Base-by-base conservation (phyloP, 2,888 invertebrate genomes). In the Cerastis rubricosa region DNA sequence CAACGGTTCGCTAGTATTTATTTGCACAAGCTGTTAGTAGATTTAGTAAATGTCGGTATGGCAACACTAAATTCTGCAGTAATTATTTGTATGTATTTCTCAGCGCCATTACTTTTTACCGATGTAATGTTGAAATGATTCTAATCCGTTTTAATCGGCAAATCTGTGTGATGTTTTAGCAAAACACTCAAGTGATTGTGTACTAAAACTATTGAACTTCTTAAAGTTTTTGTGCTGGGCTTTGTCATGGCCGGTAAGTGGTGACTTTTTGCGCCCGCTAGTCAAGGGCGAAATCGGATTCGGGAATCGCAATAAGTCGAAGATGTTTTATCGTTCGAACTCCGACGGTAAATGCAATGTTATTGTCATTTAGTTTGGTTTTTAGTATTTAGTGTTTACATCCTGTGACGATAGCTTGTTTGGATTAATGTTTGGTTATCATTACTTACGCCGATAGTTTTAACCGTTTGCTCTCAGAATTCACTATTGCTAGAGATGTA, bases 201-300 rank as follows among this genome's bases (percentile, higher is more conserved):
- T 94, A 92, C 89, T 94, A 94, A 95, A 95, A 97, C 95, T 96
- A 94, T 96, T 87, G 93, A 95, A 96, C 95, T 96, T 95, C 94
- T 93, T 94, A 95, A 94, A 96, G 95, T 96, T 96, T 94, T 96
- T 95, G 96, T 96, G 96, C 96, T 96, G 96, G 96, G 96, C 95
- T 97, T 97, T 98, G 98, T 97, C 97, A 98, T 98, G 98, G 98
- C 98, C 98, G 98, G 98, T 98, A 98, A 98, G 98, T 98, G 97
- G 96, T 96, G 96, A 96, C 96, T 97, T 97, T 96, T 96, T 94
- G 95, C 95, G 95, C 95, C 95, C 95, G 95, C 93, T 95, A 95
- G 94, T 96, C 96, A 97, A 97, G 97, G 96, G 96, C 96, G 96
- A 97, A 96, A 96, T 96, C 93, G 96, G 96, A 95, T 94, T 96